phyloP scores from a whole-genome alignment of 30 jellyfish, hydroid and myxozoan genomes.

The Rhopilema esculentum region DNA sequence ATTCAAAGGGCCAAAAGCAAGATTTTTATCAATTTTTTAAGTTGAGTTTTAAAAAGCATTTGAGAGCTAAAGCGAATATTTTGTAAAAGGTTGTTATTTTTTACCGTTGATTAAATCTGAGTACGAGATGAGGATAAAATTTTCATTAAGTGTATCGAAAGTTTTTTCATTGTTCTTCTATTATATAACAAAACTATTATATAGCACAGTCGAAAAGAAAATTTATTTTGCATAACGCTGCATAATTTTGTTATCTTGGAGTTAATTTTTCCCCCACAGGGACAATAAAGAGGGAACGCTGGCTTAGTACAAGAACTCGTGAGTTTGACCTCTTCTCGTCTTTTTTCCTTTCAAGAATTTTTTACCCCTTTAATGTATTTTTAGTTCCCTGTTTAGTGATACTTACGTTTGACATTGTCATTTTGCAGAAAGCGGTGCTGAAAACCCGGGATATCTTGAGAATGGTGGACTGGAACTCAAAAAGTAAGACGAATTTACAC shows the following conservation, averaged over 20 bases:
- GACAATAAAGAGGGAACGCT: constrained; percentile 25
- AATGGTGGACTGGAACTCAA: constrained; percentile 38
- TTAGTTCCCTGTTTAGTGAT: not conserved
- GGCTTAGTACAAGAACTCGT: constrained; percentile 51
- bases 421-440: constrained; percentile 63
- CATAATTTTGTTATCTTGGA: not conserved
- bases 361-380: not conserved
- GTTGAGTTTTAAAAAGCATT: not conserved
- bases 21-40: too few relatives aligned
- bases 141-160: too few relatives aligned
- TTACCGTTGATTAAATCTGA: too few relatives aligned
- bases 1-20: too few relatives aligned
- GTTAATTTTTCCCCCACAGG: constrained; percentile 15
- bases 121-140: too few relatives aligned
- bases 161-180: too few relatives aligned
- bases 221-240: too few relatives aligned
- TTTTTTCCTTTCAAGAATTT: not conserved
- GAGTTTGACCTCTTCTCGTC: not conserved
- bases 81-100: too few relatives aligned
- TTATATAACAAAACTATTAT: too few relatives aligned
- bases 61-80: too few relatives aligned
- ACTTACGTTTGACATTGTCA: not conserved
- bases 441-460: constrained; percentile 42
- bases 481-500: constrained; percentile 1
- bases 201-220: too few relatives aligned